A percentile compares a stretch with the other conserved stretches of the same genome.
Conservation (phyloP, 2,888 invertebrate species). For the Sinhomidia bicolor region DNA sequence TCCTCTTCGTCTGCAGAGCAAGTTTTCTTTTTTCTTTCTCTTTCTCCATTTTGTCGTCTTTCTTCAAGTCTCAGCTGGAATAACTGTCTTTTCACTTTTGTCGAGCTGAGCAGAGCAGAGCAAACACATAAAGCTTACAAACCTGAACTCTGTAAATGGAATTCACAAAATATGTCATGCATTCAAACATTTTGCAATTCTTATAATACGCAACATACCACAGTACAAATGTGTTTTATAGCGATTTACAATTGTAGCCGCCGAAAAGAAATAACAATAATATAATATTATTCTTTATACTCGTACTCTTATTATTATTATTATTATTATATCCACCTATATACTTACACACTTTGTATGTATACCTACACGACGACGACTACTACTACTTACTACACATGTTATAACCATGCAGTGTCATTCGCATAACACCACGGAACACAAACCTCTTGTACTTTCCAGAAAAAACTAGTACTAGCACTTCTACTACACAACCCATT, state of each 20-base stretch:
- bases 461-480: neutral
- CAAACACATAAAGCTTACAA: constrained; percentile 40
- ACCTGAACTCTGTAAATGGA: constrained; percentile 53
- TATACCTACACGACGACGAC: too few species aligned
- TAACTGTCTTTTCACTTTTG: constrained; percentile 34
- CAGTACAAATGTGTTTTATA: constrained; percentile 45
- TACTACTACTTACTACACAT: too few species aligned
- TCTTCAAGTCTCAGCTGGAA: constrained; percentile 49
- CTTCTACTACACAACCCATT: constrained; percentile 7
- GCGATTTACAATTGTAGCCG: constrained; percentile 36
- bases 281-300: neutral
- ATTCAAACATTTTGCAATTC: constrained; percentile 47
- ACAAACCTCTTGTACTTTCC: neutral
- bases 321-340: too few species aligned
- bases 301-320: too few species aligned
- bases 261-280: constrained; percentile 40
- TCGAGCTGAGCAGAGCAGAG: constrained; percentile 4
- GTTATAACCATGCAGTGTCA: neutral
- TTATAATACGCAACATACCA: constrained; percentile 35
- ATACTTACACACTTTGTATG: neutral
- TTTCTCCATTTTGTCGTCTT: neutral
- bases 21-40: constrained; percentile 12
- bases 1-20: constrained; percentile 2
- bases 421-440: neutral
- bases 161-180: constrained; percentile 55